Evolutionary conservation across 2,113 vertebrate genomes (phyloP), one percentile per base, ranked within the genome.

Genomic region (Thryonomys swinderianus): DNA sequence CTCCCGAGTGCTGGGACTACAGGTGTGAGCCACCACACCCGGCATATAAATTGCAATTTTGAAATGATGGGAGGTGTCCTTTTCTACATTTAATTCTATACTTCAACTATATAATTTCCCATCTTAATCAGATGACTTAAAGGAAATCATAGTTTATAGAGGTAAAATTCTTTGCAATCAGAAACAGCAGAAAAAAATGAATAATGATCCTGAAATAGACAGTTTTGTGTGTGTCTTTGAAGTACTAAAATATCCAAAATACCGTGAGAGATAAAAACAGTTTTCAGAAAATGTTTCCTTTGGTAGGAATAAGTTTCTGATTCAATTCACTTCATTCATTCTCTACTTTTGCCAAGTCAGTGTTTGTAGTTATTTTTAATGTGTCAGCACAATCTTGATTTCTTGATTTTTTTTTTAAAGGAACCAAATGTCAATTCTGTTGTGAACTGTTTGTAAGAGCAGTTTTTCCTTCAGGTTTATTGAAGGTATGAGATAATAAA

Each of bases 401-500:
- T 95, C 66, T 90, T 82, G 40, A 73, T 81, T 62, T 42, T 8
- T 66, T 93, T 76, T 81, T 42, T 5, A 97, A 97, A 95, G 23
- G 21, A 96, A 69, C 82, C 84, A 95, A 95, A 94, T 85, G 79
- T 73, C 73, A 88, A 48, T 90, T 96, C 64, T 71, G n/a, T 40
- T 90, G 42, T 87, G 93, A 97, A 93, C 20, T 69, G 27, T 97
- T 95, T 97, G 32, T 93, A 96, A 90, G n/a, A 85, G 12, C 62
- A 51, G 11, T n/a, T 84, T 91, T 96, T 97, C 80, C 74, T 96
- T 20, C 48, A 16, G 10, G 57, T 95, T 97, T 96, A 71, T 30
- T 93, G 23, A 96, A 87, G 74, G 73, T 11, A 62, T 62, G 66
- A 25, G 42, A 45, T 40, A 85, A 87, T 45, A 40, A 62, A 96